Percentiles rank a stretch among this genome's conserved stretches.
Conservation (phyloP, 2,888 invertebrate species). For the Chrysomela aeneicollis region DNA sequence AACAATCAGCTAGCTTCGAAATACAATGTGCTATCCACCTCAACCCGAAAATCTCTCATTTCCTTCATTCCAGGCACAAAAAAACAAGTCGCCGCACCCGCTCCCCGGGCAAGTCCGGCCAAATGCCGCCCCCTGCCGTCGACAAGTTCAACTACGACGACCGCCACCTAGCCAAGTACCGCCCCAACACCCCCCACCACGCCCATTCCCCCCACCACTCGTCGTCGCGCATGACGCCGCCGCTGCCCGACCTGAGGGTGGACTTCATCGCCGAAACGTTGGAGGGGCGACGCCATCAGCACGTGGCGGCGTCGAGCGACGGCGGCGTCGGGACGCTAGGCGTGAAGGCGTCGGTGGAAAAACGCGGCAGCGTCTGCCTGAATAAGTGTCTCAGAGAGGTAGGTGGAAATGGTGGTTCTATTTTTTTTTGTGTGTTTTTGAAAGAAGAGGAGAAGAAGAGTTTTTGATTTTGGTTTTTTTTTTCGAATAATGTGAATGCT, state of each 20-base stretch:
- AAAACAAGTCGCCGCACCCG: constrained; percentile 54
- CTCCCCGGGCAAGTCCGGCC: constrained; percentile 53
- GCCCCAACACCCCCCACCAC: constrained; percentile 33
- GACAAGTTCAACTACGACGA: constrained; percentile 60
- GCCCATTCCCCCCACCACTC: constrained; percentile 9
- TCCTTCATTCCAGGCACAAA: constrained; percentile 49
- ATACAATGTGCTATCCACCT: too few species aligned
- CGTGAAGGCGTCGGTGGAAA: constrained; percentile 50
- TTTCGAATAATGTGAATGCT: too few species aligned
- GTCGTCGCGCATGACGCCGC: constrained; percentile 65
- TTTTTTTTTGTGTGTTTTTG: too few species aligned
- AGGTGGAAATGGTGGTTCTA: too few species aligned
- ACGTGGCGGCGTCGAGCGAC: constrained; percentile 39
- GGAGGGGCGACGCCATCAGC: constrained; percentile 31
- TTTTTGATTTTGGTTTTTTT: not conserved
- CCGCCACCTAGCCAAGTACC: constrained; percentile 56
- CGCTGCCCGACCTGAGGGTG: constrained; percentile 69
- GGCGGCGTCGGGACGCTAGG: constrained; percentile 40
- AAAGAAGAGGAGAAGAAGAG: too few species aligned
- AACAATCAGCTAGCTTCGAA: too few species aligned
- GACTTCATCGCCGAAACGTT: constrained; percentile 68
- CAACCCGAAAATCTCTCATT: not conserved
- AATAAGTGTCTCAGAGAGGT: constrained; percentile 62
- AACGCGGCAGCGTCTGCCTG: constrained; percentile 61
- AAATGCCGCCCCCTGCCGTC: constrained; percentile 27